Evolutionary conservation across 2,888 invertebrate species (phyloP).

Genomic region (Cheiracanthium punctorium): DNA sequence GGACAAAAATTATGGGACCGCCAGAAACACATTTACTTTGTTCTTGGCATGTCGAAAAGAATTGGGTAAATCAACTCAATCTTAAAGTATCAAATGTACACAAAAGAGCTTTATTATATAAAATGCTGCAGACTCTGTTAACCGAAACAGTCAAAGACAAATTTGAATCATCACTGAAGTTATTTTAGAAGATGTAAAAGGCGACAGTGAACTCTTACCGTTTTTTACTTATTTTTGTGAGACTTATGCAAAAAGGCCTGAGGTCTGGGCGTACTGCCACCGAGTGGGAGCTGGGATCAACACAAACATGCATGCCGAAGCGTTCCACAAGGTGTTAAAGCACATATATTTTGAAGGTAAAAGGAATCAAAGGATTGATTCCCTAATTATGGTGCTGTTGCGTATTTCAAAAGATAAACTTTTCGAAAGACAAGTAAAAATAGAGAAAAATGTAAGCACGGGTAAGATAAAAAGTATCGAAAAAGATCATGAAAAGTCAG

Average conservation of each 20-base stretch:
- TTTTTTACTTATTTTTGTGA: conserved; percentile 7
- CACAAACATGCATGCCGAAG: conserved; percentile 46
- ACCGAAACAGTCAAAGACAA: background rate
- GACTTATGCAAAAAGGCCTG: conserved; percentile 13
- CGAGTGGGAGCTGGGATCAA: conserved; percentile 23
- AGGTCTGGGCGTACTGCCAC: conserved; percentile 55
- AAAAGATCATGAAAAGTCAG: too few relatives aligned
- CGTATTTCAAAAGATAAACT: conserved; percentile 2
- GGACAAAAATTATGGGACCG: conserved; percentile 57
- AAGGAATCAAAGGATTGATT: background rate
- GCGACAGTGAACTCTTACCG: background rate
- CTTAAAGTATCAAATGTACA: background rate
- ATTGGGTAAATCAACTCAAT: conserved; percentile 21
- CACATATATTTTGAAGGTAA: conserved; percentile 15
- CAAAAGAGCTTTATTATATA: conserved; percentile 20
- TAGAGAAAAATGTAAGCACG: background rate
- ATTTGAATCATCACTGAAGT: background rate
- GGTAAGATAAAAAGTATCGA: too few relatives aligned
- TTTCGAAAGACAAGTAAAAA: conserved; percentile 1
- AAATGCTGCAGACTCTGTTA: background rate
- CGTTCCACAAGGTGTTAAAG: conserved; percentile 17
- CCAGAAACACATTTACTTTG: conserved; percentile 40
- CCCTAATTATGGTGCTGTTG: background rate
- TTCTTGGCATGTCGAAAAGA: conserved; percentile 63
- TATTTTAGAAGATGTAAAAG: background rate